Percentiles rank a stretch among this genome's conserved stretches.
Conservation (phyloP, 37 sponge, comb jelly and placozoan genomes). For the Beroe forskalii region DNA sequence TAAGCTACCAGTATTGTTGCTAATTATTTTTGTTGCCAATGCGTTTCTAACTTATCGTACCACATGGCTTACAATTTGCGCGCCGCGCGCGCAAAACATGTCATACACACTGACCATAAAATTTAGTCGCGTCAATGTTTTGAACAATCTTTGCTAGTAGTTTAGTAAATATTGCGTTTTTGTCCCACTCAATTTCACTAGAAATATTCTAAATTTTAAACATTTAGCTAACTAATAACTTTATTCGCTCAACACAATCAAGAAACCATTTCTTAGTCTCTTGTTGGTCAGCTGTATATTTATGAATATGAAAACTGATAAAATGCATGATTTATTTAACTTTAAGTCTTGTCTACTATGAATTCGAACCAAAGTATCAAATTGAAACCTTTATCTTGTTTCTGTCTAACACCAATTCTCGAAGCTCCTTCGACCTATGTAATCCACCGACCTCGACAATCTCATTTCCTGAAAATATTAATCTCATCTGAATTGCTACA, state of each 20-base stretch:
- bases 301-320: too few relatives aligned
- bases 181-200: not conserved
- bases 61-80: not conserved
- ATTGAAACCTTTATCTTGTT: slow-evolving; percentile 86
- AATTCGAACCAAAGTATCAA: too few relatives aligned
- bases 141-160: slow-evolving; percentile 26
- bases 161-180: not conserved
- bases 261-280: too few relatives aligned
- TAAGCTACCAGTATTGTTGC: too few relatives aligned
- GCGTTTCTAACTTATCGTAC: not conserved
- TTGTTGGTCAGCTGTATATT: too few relatives aligned
- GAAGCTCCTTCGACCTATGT: slow-evolving; percentile 68
- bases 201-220: too few relatives aligned
- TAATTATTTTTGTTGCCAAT: not conserved
- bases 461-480: slow-evolving; percentile 79
- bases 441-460: slow-evolving; percentile 80
- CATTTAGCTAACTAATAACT: too few relatives aligned
- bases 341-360: too few relatives aligned
- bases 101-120: slow-evolving; percentile 16
- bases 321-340: too few relatives aligned
- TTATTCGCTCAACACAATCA: too few relatives aligned
- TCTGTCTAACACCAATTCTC: slow-evolving; percentile 91
- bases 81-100: slow-evolving; percentile 64
- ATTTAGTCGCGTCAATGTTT: not conserved
- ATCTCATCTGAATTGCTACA: too few relatives aligned